Evolutionary conservation across 2,888 invertebrate genomes (phyloP), one percentile per base, ranked within the genome.

Genomic region (Kryphioiulus occultus): DNA sequence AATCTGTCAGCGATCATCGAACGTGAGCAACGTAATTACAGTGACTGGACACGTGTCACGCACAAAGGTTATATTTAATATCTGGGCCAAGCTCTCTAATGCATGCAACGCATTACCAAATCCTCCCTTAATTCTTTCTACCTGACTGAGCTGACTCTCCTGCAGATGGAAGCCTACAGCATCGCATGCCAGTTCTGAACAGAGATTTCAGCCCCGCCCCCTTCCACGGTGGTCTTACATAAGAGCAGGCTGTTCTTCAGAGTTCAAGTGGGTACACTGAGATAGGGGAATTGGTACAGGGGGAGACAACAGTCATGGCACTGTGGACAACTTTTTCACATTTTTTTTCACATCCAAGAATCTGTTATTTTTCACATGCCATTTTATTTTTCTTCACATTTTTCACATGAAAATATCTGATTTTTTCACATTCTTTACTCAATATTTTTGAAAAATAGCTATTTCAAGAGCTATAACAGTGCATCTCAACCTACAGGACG

Each of bases 31-130:
- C 26, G 68, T 68, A 68, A 68, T 68, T 68, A 68, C 68, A 68
- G 68, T 68, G 68, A 68, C 68, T 68, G 68, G 68, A 68, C 68
- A 68, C 68, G 68, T 68, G 68, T 68, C 68, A 68, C 68, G 68
- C 68, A 68, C n/a, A 68, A 68, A 68, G 68, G 68, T 68, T 68
- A 68, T 68, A 68, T 68, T 68, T 68, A 68, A 68, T 22, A 68
- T 68, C 68, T 68, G 26, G 68, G 68, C 26, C 26, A 68, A 12
- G 68, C 26, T 26, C 47, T 47, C 59, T 59, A 68, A 68, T 68
- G 68, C 68, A 68, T 68, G 68, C 68, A 26, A 4, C 22, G 68
- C 68, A 68, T 68, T 68, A 68, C 68, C n/a, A 68, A 68, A 68
- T 68, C 68, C 68, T 68, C 22, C 22, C 68, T 68, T 47, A 2